Evolutionary conservation across 2,888 invertebrate genomes (phyloP), one percentile per base, ranked within the genome.

Genomic region (Actias luna): DNA sequence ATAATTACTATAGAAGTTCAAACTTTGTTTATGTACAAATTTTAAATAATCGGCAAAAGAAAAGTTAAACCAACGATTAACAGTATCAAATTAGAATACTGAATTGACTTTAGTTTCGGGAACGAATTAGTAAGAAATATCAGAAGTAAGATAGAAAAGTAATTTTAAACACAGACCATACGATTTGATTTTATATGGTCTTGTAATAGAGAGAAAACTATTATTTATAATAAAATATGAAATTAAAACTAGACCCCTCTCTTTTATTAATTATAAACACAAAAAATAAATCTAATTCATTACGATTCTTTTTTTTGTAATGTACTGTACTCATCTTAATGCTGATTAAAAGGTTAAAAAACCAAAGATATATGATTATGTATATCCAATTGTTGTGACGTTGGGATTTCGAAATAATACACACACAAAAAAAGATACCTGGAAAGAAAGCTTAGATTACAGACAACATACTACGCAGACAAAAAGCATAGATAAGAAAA

Each of bases 401-500:
- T 29, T 29, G 29, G 18, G 52, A 22, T 22, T 25, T 16, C 22
- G 16, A 39, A 5, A 31, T 22, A 29, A 42, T 22, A 58, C 14
- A 35, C 36, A 35, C 50, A 60, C 12, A 36, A 36, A 42, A 33
- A 57, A 27, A 60, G 29, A n/a, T n/a, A 63, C 70, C 73, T 73
- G 72, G 55, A 73, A 72, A 63, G 62, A 33, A 69, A 72, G 68
- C 72, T 65, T 61, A 68, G 64, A 69, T 42, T 35, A 59, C 59
- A 78, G 73, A 80, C 77, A 81, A 76, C 72, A 77, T 65, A 80
- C 81, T 83, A 85, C 80, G 86, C 87, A 83, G 73, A 83, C 70
- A 82, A 77, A 77, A 87, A 88, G 88, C 87, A 78, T 77, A 84
- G 80, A 82, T 72, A 76, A 77, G 74, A 71, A 77, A n/a, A 73